A percentile compares a stretch with the other conserved stretches of the same genome.
Evolutionary conservation across 2,113 vertebrate species (phyloP).

Genomic region (Turdus rufiventris): DNA sequence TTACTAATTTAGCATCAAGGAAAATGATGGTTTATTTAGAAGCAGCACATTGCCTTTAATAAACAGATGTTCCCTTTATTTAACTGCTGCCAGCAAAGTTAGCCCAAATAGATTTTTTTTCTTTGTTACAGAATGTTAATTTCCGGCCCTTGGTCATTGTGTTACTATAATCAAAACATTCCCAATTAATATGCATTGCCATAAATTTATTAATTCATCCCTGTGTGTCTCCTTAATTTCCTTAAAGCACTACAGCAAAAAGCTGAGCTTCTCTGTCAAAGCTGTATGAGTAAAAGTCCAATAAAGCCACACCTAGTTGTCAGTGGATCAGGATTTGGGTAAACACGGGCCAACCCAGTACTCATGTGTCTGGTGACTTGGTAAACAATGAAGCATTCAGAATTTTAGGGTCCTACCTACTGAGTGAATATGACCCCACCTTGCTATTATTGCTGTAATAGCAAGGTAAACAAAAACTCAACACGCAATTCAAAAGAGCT

Average conservation of each 20-base stretch:
- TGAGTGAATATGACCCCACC: slow-evolving; percentile 27
- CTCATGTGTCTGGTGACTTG: slow-evolving; percentile 39
- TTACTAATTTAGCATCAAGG: slow-evolving; percentile 68
- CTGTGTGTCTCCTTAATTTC: slow-evolving; percentile 6
- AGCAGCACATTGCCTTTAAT: slow-evolving; percentile 60
- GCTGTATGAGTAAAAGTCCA: slow-evolving; percentile 45
- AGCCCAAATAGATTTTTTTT: slow-evolving; percentile 42
- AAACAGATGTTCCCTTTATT: slow-evolving; percentile 72
- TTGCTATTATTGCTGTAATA: slow-evolving; percentile 48
- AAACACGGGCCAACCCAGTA: slow-evolving; percentile 59
- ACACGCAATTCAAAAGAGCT: slow-evolving; percentile 32
- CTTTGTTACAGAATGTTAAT: slow-evolving; percentile 55
- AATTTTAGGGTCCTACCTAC: slow-evolving; percentile 51
- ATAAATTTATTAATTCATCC: slow-evolving; percentile 34
- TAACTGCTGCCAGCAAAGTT: slow-evolving; percentile 51
- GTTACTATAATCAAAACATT: slow-evolving; percentile 39
- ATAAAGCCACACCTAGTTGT: slow-evolving; percentile 65
- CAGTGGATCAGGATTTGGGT: slow-evolving; percentile 53
- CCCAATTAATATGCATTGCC: slow-evolving; percentile 36
- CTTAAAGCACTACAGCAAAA: slow-evolving; percentile 10
- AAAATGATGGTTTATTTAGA: slow-evolving; percentile 73
- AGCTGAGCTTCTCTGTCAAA: slow-evolving; percentile 56
- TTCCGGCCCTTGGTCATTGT: slow-evolving; percentile 58
- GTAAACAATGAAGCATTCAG: slow-evolving; percentile 64
- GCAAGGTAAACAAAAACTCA: slow-evolving; percentile 59